phyloP scores from a whole-genome alignment of 2,113 vertebrate species.

The Montifringilla adamsi region DNA sequence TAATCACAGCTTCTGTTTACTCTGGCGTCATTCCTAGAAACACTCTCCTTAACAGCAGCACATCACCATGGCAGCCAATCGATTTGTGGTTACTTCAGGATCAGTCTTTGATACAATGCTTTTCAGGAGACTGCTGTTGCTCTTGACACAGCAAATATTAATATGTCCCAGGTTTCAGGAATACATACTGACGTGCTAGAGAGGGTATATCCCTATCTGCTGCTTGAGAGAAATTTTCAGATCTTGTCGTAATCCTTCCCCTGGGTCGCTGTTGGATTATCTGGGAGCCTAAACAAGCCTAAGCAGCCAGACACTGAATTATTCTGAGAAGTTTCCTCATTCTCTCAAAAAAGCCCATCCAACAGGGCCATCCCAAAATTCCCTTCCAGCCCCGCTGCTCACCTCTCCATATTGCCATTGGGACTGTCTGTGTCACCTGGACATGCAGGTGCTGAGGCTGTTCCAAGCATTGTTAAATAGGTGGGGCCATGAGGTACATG shows the following conservation, averaged over 20 bases:
- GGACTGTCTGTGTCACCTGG: neutral
- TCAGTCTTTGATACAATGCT: neutral
- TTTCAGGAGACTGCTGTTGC: neutral
- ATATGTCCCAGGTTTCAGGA: neutral
- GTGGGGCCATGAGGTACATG: neutral
- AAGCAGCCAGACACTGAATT: fast-evolving
- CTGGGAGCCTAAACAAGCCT: neutral
- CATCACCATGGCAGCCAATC: constrained; percentile 25
- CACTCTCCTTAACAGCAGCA: neutral
- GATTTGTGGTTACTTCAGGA: neutral
- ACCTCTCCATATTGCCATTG: neutral
- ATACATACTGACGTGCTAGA: neutral
- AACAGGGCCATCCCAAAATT: neutral
- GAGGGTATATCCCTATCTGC: neutral
- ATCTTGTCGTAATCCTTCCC: neutral
- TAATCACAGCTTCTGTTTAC: constrained; percentile 25
- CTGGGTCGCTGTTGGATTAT: neutral
- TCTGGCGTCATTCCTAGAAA: constrained; percentile 4
- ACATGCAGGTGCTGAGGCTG: neutral
- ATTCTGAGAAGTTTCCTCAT: neutral
- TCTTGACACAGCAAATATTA: neutral
- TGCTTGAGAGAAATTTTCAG: neutral
- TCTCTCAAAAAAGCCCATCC: neutral
- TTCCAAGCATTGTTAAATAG: neutral
- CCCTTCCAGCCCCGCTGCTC: neutral